These are phyloP conservation scores for Ptychobarbus kaznakovi DNA, from an alignment of 2,797 vertebrate genomes.

Conservation along the genomic window DNA sequence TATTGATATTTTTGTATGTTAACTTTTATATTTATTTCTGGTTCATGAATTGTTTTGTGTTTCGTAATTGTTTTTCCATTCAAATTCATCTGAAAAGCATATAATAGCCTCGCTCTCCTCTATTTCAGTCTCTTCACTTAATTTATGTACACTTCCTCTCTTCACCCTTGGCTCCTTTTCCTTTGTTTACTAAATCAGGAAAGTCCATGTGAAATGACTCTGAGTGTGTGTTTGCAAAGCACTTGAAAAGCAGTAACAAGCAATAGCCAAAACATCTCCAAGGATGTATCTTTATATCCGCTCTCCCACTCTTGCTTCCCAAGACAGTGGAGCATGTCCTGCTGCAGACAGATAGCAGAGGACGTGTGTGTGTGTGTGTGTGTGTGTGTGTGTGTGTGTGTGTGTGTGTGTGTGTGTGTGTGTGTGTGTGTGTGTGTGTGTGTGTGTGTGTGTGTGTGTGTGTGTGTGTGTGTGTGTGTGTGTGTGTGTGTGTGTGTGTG, in stretches of 20 bases:
- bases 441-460: background rate
- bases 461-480: slow-evolving; percentile 50
- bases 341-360: slow-evolving; percentile 51
- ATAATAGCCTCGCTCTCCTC: background rate
- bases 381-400: slow-evolving; percentile 50
- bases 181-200: slow-evolving; percentile 40
- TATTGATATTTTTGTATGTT: background rate
- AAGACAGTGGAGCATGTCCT: slow-evolving; percentile 44
- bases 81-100: background rate
- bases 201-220: slow-evolving; percentile 40
- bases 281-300: slow-evolving; percentile 48
- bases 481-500: slow-evolving; percentile 50
- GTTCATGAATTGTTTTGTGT: background rate
- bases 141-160: background rate
- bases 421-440: no score
- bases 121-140: background rate
- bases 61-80: background rate
- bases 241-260: slow-evolving; percentile 35
- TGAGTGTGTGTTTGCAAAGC: slow-evolving; percentile 56
- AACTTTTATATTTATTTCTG: background rate
- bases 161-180: slow-evolving; percentile 31
- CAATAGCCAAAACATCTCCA: slow-evolving; percentile 51
- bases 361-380: slow-evolving; percentile 42
- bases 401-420: slow-evolving; percentile 47
- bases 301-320: slow-evolving; percentile 47